These are phyloP conservation scores for Chaetogeoica ovagalla DNA, from an alignment of 2,888 invertebrate genomes.

Conservation along the genomic window DNA sequence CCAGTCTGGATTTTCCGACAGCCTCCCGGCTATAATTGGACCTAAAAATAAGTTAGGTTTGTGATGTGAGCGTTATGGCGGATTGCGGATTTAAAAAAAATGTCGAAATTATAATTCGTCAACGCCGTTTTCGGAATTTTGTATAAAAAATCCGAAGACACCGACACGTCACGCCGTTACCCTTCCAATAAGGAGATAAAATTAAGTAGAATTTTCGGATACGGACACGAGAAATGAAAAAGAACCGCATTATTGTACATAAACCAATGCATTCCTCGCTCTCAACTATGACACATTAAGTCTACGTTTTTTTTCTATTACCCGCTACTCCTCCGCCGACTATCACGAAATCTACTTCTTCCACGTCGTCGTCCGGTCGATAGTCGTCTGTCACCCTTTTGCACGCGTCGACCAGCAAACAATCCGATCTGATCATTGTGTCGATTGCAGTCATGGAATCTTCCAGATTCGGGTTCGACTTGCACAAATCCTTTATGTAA, in stretches of 20 bases:
- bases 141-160: no score
- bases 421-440: slow-evolving; percentile 56
- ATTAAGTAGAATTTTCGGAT: no score
- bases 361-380: slow-evolving; percentile 53
- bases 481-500: slow-evolving; percentile 1
- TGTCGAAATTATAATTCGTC: no score
- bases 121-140: no score
- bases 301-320: slow-evolving; percentile 29
- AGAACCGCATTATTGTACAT: no score
- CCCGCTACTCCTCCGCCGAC: slow-evolving; percentile 58
- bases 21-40: slow-evolving; percentile 61
- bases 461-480: not conserved
- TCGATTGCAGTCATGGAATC: slow-evolving; percentile 57
- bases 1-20: slow-evolving; percentile 61
- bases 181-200: no score
- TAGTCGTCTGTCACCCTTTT: slow-evolving; percentile 52
- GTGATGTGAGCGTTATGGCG: no score
- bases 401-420: slow-evolving; percentile 57
- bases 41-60: slow-evolving; percentile 57
- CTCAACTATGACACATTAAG: no score
- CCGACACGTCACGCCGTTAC: no score
- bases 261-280: no score
- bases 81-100: no score
- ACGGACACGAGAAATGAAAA: no score
- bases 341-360: slow-evolving; percentile 57